Conservation (phyloP, 2,797 vertebrate genomes). For the Pseudochaenichthys georgianus region DNA sequence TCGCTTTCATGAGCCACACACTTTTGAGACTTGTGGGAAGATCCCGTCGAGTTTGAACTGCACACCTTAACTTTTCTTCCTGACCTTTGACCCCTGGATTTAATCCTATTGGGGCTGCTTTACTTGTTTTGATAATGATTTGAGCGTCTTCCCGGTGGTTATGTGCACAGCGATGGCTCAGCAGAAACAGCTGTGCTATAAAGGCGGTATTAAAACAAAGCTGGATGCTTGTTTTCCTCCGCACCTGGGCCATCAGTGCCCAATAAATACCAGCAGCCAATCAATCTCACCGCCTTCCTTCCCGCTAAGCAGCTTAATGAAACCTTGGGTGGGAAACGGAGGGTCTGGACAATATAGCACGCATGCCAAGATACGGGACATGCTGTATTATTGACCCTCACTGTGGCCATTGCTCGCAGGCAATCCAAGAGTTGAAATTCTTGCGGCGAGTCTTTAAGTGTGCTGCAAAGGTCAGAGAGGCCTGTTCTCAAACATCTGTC, state of each 20-base stretch:
- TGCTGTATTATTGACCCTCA: conserved; percentile 46
- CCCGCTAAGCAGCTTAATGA: conserved; percentile 67
- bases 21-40: conserved; percentile 49
- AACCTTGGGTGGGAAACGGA: conserved; percentile 55
- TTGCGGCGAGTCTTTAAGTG: conserved; percentile 48
- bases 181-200: conserved; percentile 86
- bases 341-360: conserved; percentile 39
- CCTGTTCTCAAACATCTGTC: conserved; percentile 63
- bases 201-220: conserved; percentile 83
- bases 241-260: conserved; percentile 82
- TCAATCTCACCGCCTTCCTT: conserved; percentile 67
- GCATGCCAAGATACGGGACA: conserved; percentile 56
- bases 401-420: conserved; percentile 52
- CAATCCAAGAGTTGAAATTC: conserved; percentile 60
- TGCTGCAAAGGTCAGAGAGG: conserved; percentile 68
- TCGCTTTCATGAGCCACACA: conserved; percentile 60
- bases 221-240: conserved; percentile 72
- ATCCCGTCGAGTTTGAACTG: conserved; percentile 35
- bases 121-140: conserved; percentile 75
- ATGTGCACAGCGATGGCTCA: conserved; percentile 68
- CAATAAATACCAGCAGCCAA: conserved; percentile 80
- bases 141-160: conserved; percentile 76
- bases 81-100: conserved; percentile 49
- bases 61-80: conserved; percentile 35
- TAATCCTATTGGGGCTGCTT: conserved; percentile 4